Conservation (phyloP, 2,888 invertebrate genomes). For the Drosophila nr. perissopoda region DNA sequence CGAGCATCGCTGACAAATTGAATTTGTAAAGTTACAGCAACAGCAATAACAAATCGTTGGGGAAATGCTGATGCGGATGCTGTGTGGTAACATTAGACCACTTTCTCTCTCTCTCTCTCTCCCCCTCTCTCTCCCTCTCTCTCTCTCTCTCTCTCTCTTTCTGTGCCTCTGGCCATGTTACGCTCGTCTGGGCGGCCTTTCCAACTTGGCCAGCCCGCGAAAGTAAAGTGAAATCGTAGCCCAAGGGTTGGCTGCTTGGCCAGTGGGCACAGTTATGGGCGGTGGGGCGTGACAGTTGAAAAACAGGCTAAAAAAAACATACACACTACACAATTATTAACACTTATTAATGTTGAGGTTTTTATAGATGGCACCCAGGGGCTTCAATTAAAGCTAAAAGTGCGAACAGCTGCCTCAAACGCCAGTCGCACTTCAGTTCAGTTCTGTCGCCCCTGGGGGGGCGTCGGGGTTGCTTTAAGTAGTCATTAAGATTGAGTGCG, state of each 20-base stretch:
- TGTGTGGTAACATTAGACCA: conserved; percentile 65
- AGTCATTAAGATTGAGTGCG: conserved; percentile 73
- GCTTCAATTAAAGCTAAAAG: conserved; percentile 70
- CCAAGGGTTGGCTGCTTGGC: conserved; percentile 30
- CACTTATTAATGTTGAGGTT: conserved; percentile 82
- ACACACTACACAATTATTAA: conserved; percentile 72
- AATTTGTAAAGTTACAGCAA: conserved; percentile 77
- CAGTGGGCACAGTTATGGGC: conserved; percentile 18
- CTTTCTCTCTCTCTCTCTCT: not conserved
- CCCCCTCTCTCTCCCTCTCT: not conserved
- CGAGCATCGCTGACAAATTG: conserved; percentile 76
- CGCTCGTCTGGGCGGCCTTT: conserved; percentile 73
- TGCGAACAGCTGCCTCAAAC: conserved; percentile 60
- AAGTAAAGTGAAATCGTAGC: conserved; percentile 75
- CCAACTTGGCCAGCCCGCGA: conserved; percentile 63
- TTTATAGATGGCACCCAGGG: conserved; percentile 75
- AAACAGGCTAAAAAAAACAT: conserved; percentile 42
- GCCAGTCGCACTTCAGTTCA: conserved; percentile 51
- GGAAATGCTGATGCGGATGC: conserved; percentile 34
- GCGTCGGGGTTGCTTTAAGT: conserved; percentile 69
- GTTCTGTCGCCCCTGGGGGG: conserved; percentile 23
- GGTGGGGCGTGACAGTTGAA: conserved; percentile 44
- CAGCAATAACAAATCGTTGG: conserved; percentile 78
- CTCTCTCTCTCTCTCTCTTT: not conserved
- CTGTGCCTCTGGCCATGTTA: conserved; percentile 54